phyloP scores from a whole-genome alignment of 2,797 vertebrate species.

The Chromobotia macracanthus region DNA sequence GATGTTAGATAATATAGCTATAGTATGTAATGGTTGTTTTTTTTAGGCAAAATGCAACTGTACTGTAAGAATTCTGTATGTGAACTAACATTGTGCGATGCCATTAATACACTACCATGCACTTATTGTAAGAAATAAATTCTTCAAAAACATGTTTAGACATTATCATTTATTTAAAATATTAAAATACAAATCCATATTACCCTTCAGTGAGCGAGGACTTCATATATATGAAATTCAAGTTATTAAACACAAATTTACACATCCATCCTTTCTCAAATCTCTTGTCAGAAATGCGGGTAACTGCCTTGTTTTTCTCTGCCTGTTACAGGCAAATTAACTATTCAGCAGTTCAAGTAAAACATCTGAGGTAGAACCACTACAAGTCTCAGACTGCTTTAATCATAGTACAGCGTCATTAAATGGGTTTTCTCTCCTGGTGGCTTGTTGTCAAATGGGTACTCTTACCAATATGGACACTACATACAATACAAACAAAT shows the following conservation, averaged over 20 bases:
- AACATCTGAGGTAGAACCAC: slow-evolving; percentile 20
- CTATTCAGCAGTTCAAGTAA: slow-evolving; percentile 26
- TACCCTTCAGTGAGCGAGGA: slow-evolving; percentile 21
- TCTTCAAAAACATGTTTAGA: background rate
- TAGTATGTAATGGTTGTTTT: background rate
- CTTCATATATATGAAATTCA: slow-evolving; percentile 30
- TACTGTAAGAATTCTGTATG: no score
- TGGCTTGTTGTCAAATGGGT: slow-evolving; percentile 18
- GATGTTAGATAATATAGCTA: background rate
- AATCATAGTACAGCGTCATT: slow-evolving; percentile 12
- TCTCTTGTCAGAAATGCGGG: background rate
- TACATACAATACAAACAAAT: slow-evolving; percentile 2
- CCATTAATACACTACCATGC: background rate
- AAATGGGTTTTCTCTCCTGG: background rate
- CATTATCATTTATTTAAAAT: slow-evolving; percentile 42
- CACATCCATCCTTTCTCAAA: slow-evolving; percentile 26
- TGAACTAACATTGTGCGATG: background rate
- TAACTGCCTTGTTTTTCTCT: slow-evolving; percentile 15
- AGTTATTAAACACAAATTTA: background rate
- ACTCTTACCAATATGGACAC: slow-evolving; percentile 3
- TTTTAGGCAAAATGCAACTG: background rate
- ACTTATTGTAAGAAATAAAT: background rate
- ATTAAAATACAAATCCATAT: slow-evolving; percentile 16
- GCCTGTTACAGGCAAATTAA: slow-evolving; percentile 45
- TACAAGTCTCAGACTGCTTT: slow-evolving; percentile 12